A percentile compares a stretch with the other conserved stretches of the same genome.
phyloP scores from a whole-genome alignment of 1,140 invertebrate genomes.

The Lithobius niger region DNA sequence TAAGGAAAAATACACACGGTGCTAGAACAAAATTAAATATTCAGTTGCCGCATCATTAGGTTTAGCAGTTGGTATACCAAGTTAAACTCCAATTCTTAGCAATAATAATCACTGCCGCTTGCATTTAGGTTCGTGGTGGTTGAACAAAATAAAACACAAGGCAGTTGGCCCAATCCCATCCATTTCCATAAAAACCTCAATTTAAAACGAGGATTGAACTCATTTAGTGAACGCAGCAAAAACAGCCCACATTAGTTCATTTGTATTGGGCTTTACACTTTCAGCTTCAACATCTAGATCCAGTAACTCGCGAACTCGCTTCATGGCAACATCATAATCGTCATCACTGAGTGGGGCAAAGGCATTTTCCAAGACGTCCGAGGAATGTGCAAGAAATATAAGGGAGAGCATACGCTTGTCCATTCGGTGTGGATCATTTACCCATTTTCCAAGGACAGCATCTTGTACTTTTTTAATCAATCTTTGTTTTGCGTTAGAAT shows the following conservation, averaged over 20 bases:
- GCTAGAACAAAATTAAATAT: too few species aligned
- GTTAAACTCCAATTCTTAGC: too few species aligned
- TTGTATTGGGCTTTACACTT: slow-evolving; percentile 65
- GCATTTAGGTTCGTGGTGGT: too few species aligned
- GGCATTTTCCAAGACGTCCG: slow-evolving; percentile 99
- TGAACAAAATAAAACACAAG: too few species aligned
- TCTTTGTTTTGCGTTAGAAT: slow-evolving; percentile 88
- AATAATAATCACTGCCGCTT: too few species aligned
- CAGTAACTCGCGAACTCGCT: slow-evolving; percentile 82
- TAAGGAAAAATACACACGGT: too few species aligned
- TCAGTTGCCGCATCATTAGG: too few species aligned
- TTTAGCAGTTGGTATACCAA: too few species aligned
- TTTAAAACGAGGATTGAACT: too few species aligned
- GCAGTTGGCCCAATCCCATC: too few species aligned
- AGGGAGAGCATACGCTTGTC: slow-evolving; percentile 85
- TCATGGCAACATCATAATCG: slow-evolving; percentile 97
- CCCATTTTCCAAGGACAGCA: slow-evolving; percentile 87
- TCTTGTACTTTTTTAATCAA: slow-evolving; percentile 99
- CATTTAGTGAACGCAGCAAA: slow-evolving; percentile 96
- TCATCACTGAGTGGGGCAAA: slow-evolving; percentile 96
- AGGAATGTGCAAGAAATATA: slow-evolving; percentile 90
- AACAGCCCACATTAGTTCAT: slow-evolving; percentile 95
- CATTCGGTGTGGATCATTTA: slow-evolving; percentile 95
- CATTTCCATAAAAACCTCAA: too few species aligned
- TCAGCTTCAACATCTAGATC: slow-evolving; percentile 95